Conservation (phyloP, 2,113 vertebrate genomes). For the Saccopteryx bilineata region DNA sequence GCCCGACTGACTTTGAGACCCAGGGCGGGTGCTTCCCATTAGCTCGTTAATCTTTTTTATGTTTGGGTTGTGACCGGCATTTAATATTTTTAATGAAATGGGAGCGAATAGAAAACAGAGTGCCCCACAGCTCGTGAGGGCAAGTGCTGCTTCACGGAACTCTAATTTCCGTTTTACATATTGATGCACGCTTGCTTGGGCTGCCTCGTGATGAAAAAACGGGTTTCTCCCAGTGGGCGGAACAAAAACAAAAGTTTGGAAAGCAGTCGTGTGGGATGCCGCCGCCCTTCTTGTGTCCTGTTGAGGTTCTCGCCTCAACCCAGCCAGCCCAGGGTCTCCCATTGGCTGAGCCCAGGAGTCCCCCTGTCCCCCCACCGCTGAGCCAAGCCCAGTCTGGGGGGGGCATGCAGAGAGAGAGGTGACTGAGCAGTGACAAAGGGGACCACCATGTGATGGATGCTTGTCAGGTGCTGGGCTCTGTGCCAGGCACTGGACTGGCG, state of each 20-base stretch:
- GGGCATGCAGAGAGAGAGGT: fast-evolving
- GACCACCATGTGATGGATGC: fast-evolving
- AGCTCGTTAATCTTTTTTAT: not conserved
- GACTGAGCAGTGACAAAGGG: fast-evolving
- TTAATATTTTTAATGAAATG: constrained; percentile 24
- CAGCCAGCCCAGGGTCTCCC: not conserved
- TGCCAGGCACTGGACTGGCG: fast-evolving
- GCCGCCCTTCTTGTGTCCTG: not conserved
- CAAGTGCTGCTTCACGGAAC: not conserved
- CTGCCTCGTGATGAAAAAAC: not conserved
- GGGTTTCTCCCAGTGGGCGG: not conserved
- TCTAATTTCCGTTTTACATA: not conserved
- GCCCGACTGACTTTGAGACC: not conserved
- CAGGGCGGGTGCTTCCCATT: fast-evolving
- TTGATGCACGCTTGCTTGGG: not conserved
- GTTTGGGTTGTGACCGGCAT: not conserved
- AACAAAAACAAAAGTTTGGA: not conserved
- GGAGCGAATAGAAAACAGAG: not conserved
- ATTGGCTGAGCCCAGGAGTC: not conserved
- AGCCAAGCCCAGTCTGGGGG: not conserved
- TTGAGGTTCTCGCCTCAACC: too few species aligned
- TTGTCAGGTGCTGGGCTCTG: fast-evolving
- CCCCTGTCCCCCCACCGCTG: fast-evolving
- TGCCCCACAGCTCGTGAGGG: not conserved
- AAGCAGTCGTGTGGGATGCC: fast-evolving